Evolutionary conservation across 2,888 invertebrate species (phyloP).

Genomic region (Brenthis daphne): DNA sequence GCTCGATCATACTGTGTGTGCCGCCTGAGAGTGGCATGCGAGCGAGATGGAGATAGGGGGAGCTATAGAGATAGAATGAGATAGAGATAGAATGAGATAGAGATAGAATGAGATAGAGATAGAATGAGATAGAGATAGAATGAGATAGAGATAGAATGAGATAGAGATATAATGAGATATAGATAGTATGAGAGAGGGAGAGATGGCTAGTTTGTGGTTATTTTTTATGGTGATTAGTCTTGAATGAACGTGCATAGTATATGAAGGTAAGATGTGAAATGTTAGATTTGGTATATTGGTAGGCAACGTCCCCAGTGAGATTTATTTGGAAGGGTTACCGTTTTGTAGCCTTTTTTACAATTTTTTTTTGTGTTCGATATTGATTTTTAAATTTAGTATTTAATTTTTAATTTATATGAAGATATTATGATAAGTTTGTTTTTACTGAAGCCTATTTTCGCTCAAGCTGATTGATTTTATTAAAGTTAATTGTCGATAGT

Average conservation of each 20-base stretch:
- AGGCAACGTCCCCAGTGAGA: too few relatives aligned
- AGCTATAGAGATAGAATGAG: background rate
- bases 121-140: conserved; percentile 3
- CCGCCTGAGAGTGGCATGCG: conserved; percentile 49
- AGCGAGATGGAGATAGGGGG: conserved; percentile 11
- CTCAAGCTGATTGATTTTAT: too few relatives aligned
- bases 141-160: background rate
- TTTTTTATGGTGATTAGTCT: too few relatives aligned
- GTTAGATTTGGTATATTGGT: background rate
- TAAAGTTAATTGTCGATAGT: too few relatives aligned
- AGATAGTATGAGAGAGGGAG: background rate
- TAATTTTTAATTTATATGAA: too few relatives aligned
- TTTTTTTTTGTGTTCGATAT: too few relatives aligned
- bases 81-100: conserved; percentile 5
- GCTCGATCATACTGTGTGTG: conserved; percentile 61
- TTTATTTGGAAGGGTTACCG: too few relatives aligned
- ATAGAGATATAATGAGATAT: conserved; percentile 4
- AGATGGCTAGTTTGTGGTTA: background rate
- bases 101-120: background rate
- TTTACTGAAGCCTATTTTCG: too few relatives aligned
- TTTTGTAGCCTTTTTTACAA: too few relatives aligned
- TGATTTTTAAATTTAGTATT: too few relatives aligned
- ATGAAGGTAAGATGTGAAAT: background rate
- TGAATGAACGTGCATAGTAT: background rate
- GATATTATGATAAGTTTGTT: too few relatives aligned